Evolutionary conservation across 2,888 invertebrate species (phyloP).

Genomic region (Archips xylosteana): DNA sequence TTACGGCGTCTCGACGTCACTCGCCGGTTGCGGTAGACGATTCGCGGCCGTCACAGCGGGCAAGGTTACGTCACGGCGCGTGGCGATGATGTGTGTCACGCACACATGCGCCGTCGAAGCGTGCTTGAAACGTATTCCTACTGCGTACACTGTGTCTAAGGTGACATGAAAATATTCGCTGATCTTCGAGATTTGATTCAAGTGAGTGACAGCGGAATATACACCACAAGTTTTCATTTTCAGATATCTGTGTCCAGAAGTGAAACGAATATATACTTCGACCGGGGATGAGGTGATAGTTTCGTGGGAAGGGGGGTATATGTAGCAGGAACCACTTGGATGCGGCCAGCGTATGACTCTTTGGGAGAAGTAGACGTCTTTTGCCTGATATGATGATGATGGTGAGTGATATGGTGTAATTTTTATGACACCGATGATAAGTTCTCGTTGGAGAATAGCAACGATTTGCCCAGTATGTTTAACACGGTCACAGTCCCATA

Average conservation of each 20-base stretch:
- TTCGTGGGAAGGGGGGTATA: too few relatives aligned
- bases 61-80: slow-evolving; percentile 62
- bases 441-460: background rate
- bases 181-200: background rate
- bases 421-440: background rate
- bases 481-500: too few relatives aligned
- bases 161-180: background rate
- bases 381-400: too few relatives aligned
- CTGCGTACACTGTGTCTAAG: slow-evolving; percentile 19
- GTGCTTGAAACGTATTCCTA: slow-evolving; percentile 39
- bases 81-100: slow-evolving; percentile 43
- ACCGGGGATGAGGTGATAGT: too few relatives aligned
- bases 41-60: slow-evolving; percentile 54
- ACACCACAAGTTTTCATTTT: too few relatives aligned
- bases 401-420: too few relatives aligned
- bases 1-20: slow-evolving; percentile 47
- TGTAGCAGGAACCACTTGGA: too few relatives aligned
- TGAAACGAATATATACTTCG: too few relatives aligned
- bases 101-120: slow-evolving; percentile 41
- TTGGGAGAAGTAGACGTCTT: too few relatives aligned
- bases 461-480: too few relatives aligned
- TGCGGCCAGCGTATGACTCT: too few relatives aligned
- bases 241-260: too few relatives aligned
- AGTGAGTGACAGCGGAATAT: background rate
- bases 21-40: slow-evolving; percentile 52